Conservation (phyloP, 1,140 invertebrate species). For the Aradophagus sp. region DNA sequence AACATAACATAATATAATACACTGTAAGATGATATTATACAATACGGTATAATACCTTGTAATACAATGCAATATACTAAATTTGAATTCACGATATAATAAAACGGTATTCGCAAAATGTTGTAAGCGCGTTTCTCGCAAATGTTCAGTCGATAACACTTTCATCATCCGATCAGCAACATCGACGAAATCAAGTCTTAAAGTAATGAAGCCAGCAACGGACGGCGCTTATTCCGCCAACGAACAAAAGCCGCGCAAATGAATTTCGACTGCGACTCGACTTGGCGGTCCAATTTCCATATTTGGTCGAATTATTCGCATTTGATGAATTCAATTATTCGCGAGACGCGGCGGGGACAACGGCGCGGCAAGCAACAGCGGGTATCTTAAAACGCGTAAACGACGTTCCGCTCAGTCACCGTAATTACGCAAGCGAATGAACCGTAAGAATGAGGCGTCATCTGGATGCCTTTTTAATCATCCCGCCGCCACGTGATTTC, state of each 20-base stretch:
- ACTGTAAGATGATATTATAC: no score
- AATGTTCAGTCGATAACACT: no score
- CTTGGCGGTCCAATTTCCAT: slow-evolving; percentile 48
- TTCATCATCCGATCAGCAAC: no score
- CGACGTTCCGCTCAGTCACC: slow-evolving; percentile 21
- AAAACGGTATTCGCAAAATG: no score
- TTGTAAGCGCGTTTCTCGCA: no score
- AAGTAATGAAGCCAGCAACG: slow-evolving; percentile 11
- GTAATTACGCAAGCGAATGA: slow-evolving; percentile 60
- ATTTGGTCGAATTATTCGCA: slow-evolving; percentile 35
- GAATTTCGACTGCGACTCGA: slow-evolving; percentile 26
- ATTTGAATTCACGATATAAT: no score
- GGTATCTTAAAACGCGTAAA: slow-evolving; percentile 44
- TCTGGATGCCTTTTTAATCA: slow-evolving; percentile 14
- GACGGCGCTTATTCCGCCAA: slow-evolving; percentile 13
- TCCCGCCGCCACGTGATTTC: no score
- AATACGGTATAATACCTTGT: no score
- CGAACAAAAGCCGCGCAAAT: slow-evolving; percentile 32
- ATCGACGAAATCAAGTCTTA: slow-evolving; percentile 26
- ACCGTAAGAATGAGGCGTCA: slow-evolving; percentile 41
- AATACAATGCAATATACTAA: no score
- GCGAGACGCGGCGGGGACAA: slow-evolving; percentile 26
- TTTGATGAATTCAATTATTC: slow-evolving; percentile 49
- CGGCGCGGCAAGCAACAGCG: slow-evolving; percentile 29
- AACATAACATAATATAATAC: no score